Percentiles rank a stretch among this genome's conserved stretches.
Conservation (phyloP, 2,888 invertebrate species). For the Pycnomerus fuliginosus region DNA sequence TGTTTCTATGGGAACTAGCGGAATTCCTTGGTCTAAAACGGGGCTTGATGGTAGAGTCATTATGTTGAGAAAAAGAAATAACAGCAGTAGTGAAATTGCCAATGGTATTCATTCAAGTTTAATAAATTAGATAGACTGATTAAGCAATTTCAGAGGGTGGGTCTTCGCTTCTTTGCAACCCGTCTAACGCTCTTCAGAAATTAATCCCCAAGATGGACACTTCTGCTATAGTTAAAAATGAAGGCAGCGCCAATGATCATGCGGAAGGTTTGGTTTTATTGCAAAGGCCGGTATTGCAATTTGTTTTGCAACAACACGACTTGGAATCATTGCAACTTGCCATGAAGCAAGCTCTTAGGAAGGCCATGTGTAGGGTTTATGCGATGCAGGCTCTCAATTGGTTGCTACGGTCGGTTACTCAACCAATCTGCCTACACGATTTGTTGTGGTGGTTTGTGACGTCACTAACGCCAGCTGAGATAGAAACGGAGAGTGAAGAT, state of each 20-base stretch:
- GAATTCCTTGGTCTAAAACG: conserved; percentile 61
- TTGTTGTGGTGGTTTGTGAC: conserved; percentile 96
- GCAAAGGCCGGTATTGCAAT: conserved; percentile 81
- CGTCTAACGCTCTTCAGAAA: conserved; percentile 82
- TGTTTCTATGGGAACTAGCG: conserved; percentile 79
- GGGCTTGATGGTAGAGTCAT: conserved; percentile 60
- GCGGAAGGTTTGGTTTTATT: conserved; percentile 62
- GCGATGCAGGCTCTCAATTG: conserved; percentile 95
- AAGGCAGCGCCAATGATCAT: conserved; percentile 44
- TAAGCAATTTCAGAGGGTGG: conserved; percentile 61
- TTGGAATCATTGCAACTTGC: conserved; percentile 79
- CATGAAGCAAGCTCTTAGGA: conserved; percentile 83
- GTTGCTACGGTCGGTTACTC: conserved; percentile 88
- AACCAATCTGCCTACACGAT: conserved; percentile 89
- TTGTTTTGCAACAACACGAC: conserved; percentile 84
- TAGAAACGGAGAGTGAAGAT: conserved; percentile 58
- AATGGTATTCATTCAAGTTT: conserved; percentile 48
- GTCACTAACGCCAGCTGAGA: conserved; percentile 66
- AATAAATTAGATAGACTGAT: neutral
- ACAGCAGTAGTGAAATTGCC: conserved; percentile 67
- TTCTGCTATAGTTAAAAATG: conserved; percentile 54
- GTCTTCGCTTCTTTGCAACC: conserved; percentile 82
- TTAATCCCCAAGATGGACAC: conserved; percentile 68
- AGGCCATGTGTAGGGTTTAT: conserved; percentile 78
- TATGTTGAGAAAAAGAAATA: conserved; percentile 67